Percentiles rank a stretch among this genome's conserved stretches.
Conservation (phyloP, 2,888 invertebrate species). For the Dermolepida albohirtum region DNA sequence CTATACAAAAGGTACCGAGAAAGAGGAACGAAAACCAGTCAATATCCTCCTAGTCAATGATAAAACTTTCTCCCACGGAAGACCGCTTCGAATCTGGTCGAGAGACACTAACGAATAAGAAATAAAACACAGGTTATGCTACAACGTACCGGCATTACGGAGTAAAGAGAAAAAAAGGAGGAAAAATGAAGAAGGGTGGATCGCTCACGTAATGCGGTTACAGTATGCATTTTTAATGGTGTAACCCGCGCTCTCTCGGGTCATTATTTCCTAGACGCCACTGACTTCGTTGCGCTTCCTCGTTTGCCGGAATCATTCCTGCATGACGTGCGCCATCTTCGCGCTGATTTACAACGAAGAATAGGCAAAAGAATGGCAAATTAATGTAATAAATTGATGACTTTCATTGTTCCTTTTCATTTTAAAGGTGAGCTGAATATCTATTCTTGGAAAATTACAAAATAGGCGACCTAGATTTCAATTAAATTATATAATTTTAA, state of each 20-base stretch:
- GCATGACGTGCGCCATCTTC: slow-evolving; percentile 9
- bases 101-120: slow-evolving; percentile 23
- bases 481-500: too few species aligned
- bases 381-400: background rate
- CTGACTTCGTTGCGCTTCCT: slow-evolving; percentile 29
- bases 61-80: slow-evolving; percentile 30
- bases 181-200: slow-evolving; percentile 27
- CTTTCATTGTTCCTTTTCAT: too few species aligned
- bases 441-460: too few species aligned
- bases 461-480: too few species aligned
- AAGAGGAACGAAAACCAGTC: too few species aligned
- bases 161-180: too few species aligned
- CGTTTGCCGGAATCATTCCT: slow-evolving; percentile 22
- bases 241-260: slow-evolving; percentile 21
- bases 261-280: slow-evolving; percentile 25
- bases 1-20: too few species aligned
- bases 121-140: slow-evolving; percentile 19
- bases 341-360: slow-evolving; percentile 9
- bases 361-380: background rate
- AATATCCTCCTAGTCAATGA: background rate
- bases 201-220: slow-evolving; percentile 41
- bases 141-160: slow-evolving; percentile 7
- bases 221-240: slow-evolving; percentile 38
- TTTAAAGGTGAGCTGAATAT: too few species aligned
- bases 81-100: slow-evolving; percentile 14